These are phyloP conservation scores for Gerris buenoi DNA, from an alignment of 1,140 invertebrate genomes.

Conservation along the genomic window DNA sequence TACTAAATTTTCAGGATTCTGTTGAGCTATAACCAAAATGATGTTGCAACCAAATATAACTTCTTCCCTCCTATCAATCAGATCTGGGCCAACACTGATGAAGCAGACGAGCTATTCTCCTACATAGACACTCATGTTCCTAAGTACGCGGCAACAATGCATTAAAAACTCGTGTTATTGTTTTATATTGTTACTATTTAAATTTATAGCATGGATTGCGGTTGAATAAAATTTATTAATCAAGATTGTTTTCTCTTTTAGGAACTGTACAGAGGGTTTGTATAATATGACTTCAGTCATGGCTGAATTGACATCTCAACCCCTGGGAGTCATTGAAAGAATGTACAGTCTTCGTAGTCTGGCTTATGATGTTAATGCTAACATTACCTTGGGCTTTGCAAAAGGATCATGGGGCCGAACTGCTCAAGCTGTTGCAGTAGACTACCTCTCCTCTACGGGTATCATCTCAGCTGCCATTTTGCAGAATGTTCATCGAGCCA, in stretches of 20 bases:
- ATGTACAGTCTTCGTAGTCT: neutral
- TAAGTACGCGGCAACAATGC: too few species aligned
- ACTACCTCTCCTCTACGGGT: neutral
- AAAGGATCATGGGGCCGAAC: neutral
- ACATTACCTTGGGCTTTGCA: neutral
- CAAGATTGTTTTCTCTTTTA: too few species aligned
- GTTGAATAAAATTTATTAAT: too few species aligned
- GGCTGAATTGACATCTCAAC: neutral
- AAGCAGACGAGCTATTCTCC: neutral
- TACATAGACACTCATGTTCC: neutral
- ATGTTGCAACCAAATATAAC: neutral
- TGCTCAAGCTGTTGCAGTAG: neutral
- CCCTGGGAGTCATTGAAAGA: neutral
- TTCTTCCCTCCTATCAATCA: neutral
- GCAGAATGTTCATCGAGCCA: neutral
- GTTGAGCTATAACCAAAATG: neutral
- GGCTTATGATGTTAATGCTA: neutral
- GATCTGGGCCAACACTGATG: neutral
- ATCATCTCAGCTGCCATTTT: neutral
- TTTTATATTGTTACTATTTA: too few species aligned
- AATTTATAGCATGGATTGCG: too few species aligned
- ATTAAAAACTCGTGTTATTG: too few species aligned
- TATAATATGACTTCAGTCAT: neutral
- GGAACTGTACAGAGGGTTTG: too few species aligned
- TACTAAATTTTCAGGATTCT: too few species aligned